Evolutionary conservation across 2,113 vertebrate species (phyloP).

Genomic region (Helogale parvula): DNA sequence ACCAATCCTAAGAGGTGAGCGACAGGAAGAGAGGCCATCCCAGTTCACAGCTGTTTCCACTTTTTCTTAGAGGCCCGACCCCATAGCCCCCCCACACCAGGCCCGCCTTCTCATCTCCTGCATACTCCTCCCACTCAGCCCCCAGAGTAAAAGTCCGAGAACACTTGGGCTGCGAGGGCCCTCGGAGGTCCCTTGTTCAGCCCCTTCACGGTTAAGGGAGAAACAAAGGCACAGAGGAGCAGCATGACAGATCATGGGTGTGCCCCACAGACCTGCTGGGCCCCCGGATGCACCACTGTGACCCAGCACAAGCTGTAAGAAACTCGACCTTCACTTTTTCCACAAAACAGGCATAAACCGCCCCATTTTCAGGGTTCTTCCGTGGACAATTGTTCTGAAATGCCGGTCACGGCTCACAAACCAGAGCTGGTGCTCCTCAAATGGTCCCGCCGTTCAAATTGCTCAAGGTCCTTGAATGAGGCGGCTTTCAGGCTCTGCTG

Average conservation of each 20-base stretch:
- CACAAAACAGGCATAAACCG: not conserved
- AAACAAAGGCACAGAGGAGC: not conserved
- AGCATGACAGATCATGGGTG: rapidly evolving
- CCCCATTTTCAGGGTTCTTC: not conserved
- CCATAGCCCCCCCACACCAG: rapidly evolving
- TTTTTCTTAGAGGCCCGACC: not conserved
- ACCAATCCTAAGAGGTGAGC: not conserved
- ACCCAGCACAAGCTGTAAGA: not conserved
- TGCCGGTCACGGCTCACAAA: rapidly evolving
- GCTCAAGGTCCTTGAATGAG: no score
- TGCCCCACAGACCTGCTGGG: not conserved
- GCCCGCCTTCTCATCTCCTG: not conserved
- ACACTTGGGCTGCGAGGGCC: rapidly evolving
- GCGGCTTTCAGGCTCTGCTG: not conserved
- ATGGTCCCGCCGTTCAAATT: rapidly evolving
- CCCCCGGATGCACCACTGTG: rapidly evolving
- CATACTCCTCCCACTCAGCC: no score
- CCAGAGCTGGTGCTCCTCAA: not conserved
- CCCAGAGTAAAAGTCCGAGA: not conserved
- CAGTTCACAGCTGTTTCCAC: rapidly evolving
- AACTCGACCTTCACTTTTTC: not conserved
- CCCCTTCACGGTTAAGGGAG: not conserved
- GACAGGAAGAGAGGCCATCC: not conserved
- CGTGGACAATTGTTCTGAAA: rapidly evolving
- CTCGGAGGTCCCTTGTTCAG: not conserved